These are phyloP conservation scores for Psittacara wagleri DNA, from an alignment of 2,113 vertebrate species.

Conservation along the genomic window DNA sequence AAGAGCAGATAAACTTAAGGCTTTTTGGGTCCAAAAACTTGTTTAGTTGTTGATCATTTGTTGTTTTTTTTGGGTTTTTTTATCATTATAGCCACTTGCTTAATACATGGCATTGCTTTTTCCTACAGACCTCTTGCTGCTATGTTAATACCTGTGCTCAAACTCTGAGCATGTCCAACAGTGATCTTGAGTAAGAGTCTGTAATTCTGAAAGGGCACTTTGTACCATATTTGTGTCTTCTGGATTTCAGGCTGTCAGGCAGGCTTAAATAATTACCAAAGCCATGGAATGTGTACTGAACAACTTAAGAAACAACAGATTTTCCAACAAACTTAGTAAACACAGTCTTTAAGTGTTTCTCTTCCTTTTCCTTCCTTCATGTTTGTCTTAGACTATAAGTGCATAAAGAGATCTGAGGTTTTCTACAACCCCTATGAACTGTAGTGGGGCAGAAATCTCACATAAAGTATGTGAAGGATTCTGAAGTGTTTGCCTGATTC, in stretches of 20 bases:
- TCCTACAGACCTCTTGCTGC: conserved; percentile 13
- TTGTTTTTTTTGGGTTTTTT: not conserved
- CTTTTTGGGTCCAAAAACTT: not conserved
- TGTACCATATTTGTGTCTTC: not conserved
- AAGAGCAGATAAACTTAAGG: not conserved
- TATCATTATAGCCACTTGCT: not conserved
- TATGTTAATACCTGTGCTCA: conserved; percentile 1
- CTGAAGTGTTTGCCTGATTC: conserved; percentile 5
- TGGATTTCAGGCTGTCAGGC: not conserved
- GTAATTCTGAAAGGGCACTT: not conserved
- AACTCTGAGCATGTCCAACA: not conserved
- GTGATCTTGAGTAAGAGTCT: not conserved
- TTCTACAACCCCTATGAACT: not conserved
- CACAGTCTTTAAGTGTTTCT: not conserved
- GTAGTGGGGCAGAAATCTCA: not conserved
- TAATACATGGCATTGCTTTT: conserved; percentile 17
- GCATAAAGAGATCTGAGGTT: not conserved
- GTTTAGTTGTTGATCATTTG: not conserved
- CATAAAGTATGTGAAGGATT: not conserved
- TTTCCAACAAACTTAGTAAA: conserved; percentile 17
- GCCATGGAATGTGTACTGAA: not conserved
- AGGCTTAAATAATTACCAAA: not conserved
- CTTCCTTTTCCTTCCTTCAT: not conserved
- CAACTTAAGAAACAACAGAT: not conserved
- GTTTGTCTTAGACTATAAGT: not conserved